These are phyloP conservation scores for Tupaia chinensis DNA, from an alignment of 2,113 vertebrate genomes.

Conservation along the genomic window DNA sequence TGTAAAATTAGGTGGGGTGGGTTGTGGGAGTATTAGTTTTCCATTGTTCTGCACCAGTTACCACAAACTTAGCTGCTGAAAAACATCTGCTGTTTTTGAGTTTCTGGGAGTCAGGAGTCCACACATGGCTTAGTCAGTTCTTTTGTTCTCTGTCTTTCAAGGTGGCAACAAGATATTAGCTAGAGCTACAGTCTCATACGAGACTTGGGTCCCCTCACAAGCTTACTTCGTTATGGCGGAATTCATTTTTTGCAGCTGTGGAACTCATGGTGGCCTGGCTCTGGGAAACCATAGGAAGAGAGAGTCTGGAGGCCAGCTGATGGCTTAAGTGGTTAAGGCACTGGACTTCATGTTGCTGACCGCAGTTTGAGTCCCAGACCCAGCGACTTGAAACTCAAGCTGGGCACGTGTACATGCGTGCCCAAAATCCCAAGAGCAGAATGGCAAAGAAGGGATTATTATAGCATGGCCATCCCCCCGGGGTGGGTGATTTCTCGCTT, in stretches of 20 bases:
- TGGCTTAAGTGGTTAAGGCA: too few species aligned
- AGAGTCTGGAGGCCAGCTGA: background rate
- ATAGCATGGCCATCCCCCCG: too few species aligned
- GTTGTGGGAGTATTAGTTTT: background rate
- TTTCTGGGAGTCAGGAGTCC: background rate
- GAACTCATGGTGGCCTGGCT: background rate
- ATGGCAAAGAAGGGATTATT: too few species aligned
- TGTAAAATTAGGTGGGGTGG: background rate
- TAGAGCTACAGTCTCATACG: fast-evolving
- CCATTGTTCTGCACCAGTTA: background rate
- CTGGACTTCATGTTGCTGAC: too few species aligned
- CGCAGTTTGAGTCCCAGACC: too few species aligned
- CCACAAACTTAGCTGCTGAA: background rate
- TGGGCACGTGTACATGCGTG: too few species aligned
- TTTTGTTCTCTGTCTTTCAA: background rate
- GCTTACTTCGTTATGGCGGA: background rate
- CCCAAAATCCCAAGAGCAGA: too few species aligned
- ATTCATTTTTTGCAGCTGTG: background rate
- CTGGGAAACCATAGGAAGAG: background rate
- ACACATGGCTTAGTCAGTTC: background rate
- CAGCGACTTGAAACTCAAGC: too few species aligned
- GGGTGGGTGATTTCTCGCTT: too few species aligned
- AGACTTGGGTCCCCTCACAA: too few species aligned
- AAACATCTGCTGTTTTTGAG: background rate
- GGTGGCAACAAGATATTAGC: too few species aligned